These are phyloP conservation scores for Cecropterus lyciades DNA, from an alignment of 1,140 invertebrate genomes.

Conservation along the genomic window DNA sequence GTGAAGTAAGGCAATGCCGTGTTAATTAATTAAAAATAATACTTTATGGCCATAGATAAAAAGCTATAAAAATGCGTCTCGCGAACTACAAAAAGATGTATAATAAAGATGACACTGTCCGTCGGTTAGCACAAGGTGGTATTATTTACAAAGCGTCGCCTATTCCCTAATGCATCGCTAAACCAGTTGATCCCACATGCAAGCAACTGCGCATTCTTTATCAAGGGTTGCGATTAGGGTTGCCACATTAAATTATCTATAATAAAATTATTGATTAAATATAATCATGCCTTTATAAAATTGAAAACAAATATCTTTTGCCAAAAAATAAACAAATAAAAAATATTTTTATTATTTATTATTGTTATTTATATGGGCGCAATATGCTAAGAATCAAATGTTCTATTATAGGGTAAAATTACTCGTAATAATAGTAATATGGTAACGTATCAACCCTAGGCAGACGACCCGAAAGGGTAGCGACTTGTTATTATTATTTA, in stretches of 20 bases:
- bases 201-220: conserved; percentile 76
- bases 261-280: no score
- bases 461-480: conserved; percentile 63
- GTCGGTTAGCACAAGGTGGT: conserved; percentile 44
- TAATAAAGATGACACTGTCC: conserved; percentile 32
- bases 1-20: background rate
- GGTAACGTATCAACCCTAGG: background rate
- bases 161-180: conserved; percentile 59
- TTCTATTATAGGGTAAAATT: no score
- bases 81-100: conserved; percentile 20
- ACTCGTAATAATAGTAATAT: no score
- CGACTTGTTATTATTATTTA: conserved; percentile 75
- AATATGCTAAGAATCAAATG: no score
- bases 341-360: no score
- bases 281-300: no score
- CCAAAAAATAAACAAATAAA: no score
- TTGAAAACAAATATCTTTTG: no score
- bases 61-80: conserved; percentile 6
- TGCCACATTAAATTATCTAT: conserved; percentile 1
- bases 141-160: conserved; percentile 41
- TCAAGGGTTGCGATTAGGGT: conserved; percentile 66
- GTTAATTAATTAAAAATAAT: conserved; percentile 27
- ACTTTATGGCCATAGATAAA: conserved; percentile 9
- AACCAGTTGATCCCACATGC: conserved; percentile 73
- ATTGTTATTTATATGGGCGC: no score